Evolutionary conservation across 2,888 invertebrate genomes (phyloP), one percentile per base, ranked within the genome.

Genomic region (Azorinus chamasolen): DNA sequence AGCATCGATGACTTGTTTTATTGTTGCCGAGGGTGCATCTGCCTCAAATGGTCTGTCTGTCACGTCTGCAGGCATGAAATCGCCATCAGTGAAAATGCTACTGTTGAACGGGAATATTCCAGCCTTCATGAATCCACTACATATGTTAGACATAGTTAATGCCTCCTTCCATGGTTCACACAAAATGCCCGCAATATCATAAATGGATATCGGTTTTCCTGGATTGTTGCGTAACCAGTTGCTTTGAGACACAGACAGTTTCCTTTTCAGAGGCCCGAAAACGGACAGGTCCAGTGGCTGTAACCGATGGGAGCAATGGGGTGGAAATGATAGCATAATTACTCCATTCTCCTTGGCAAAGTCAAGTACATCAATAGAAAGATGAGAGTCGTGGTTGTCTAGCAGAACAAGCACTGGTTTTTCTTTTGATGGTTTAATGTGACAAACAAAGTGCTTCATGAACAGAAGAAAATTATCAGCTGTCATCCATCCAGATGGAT

Each of bases 241-340:
- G 61, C 90, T 88, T 41, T 73, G 83, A 6, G 84, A 79, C 18
- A 78, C 58, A 54, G 91, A 90, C 39, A 88, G 62, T 58, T 70
- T 76, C 58, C 83, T 88, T 81, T 93, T 93, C 51, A 93, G 90
- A 25, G 92, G 93, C 8, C 90, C 90, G 81, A 89, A 91, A 3
- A 93, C 85, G 32, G 90, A 88, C 12, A 92, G 88, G 82, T 93
- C 92, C 16, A 93, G 83, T 14, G 93, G 93, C 86, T 94, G 93
- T 54, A 93, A 65, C 72, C 92, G 92, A 62, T 91, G 92, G 2
- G 92, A 89, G 55, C 91, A 91, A 81, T 93, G 92, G 22, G 92
- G 93, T 27, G 91, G 92, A 51, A 93, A 87, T 6, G 92, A 91
- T 43, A 93, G 83, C 57, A 93, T 74, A 51, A 90, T 85, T 37